These are phyloP conservation scores for Oryzias dopingdopingensis DNA, from an alignment of 2,797 vertebrate species.

Conservation along the genomic window DNA sequence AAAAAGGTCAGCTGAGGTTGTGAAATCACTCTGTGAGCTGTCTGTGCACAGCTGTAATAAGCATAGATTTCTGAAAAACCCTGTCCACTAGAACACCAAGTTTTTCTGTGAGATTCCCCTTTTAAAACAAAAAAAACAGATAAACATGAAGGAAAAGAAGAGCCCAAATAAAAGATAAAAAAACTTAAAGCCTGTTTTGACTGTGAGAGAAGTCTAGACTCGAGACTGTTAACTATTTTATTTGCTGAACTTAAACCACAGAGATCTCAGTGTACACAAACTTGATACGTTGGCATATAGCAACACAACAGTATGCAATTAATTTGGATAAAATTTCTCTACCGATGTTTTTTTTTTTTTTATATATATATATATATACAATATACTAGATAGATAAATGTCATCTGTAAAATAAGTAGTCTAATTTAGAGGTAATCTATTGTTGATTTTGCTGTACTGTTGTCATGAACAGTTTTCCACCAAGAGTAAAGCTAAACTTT, in stretches of 20 bases:
- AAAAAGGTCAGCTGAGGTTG: background rate
- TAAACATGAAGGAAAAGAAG: background rate
- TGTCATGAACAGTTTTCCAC: constrained; percentile 32
- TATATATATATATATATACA: constrained; percentile 25
- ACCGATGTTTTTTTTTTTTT: constrained; percentile 52
- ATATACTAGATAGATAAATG: constrained; percentile 51
- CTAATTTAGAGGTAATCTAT: constrained; percentile 44
- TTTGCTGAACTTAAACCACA: constrained; percentile 38
- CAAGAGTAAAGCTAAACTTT: constrained; percentile 25
- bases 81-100: background rate
- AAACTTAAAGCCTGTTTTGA: constrained; percentile 30
- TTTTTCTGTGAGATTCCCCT: background rate
- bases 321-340: constrained; percentile 59
- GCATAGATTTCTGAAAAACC: background rate
- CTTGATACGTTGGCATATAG: constrained; percentile 29
- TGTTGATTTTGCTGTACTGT: constrained; percentile 43
- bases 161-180: constrained; percentile 7
- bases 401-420: constrained; percentile 56
- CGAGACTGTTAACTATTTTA: constrained; percentile 66
- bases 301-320: constrained; percentile 47
- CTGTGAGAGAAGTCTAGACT: constrained; percentile 57
- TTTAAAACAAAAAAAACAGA: background rate
- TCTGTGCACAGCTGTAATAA: background rate
- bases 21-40: background rate
- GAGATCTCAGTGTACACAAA: constrained; percentile 28